Base-by-base conservation (phyloP, 2,113 vertebrate species). In the Lontra canadensis region DNA sequence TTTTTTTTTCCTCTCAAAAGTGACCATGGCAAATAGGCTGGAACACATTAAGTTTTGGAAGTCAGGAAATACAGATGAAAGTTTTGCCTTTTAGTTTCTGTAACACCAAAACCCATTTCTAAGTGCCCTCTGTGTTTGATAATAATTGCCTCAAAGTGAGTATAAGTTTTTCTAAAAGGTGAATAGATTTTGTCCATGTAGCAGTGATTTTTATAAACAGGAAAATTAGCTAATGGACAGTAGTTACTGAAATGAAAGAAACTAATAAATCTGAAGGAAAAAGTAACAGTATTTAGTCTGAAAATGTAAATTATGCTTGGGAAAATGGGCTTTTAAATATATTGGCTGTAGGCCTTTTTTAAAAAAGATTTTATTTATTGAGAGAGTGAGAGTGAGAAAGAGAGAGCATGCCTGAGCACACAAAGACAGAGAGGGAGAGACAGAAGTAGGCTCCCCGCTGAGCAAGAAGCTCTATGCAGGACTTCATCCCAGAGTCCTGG, bases 71-170 rank as follows among this genome's bases (percentile, higher is more conserved):
- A 61, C 39, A 73, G 44, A 18, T 71, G 81, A 81, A 90, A 96
- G 65, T 42, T 79, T 78, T 86, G 39, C 21, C 90, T 73, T 86
- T 96, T 84, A 31, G 55, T 96, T 97, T 97, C 23, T 61, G 17
- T 80, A 87, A 74, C 92, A 96, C 34, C 21, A 92, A 81, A 96
- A 88, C 20, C n/a, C 73, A 73, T 88, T 94, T 96, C 52, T 67
- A 10, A 73, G 89, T 55, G 52, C 13, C 36, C 59, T 91, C 42
- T 25, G 2, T 88, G 31, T 34, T 94, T 96, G 44, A 39, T 95
- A 80, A 86, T 80, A 92, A 73, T 84, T 90, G 26, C 20, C 18
- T 49, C 76, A 90, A 88, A 91, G 31, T 74, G 61, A 86, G 78
- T 52, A 44, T 69, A 47, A 4, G 3, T 87, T 96, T 94, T 96